Conservation (phyloP, 2,113 vertebrate genomes). For the Mellivora capensis region DNA sequence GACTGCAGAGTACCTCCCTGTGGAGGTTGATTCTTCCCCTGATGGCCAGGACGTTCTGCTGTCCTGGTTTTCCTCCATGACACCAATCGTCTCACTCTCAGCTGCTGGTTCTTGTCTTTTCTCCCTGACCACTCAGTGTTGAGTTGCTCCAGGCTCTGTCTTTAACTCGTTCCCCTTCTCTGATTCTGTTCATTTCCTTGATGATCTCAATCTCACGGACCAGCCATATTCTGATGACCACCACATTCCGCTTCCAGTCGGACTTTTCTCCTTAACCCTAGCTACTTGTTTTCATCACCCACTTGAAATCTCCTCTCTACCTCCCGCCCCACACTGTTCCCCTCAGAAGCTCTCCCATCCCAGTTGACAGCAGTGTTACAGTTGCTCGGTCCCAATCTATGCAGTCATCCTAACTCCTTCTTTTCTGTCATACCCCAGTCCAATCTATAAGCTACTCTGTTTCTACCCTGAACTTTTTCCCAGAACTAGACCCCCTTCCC, state of each 20-base stretch:
- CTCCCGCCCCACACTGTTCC: background rate
- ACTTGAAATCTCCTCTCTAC: background rate
- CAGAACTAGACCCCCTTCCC: background rate
- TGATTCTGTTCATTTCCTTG: background rate
- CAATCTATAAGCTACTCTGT: background rate
- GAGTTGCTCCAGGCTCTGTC: background rate
- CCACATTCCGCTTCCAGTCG: background rate
- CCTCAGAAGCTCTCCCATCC: background rate
- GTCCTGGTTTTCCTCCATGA: background rate
- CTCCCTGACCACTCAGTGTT: background rate
- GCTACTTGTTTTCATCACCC: fast-evolving
- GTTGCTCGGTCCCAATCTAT: background rate
- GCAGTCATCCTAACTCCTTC: background rate
- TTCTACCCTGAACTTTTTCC: background rate
- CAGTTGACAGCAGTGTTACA: no score
- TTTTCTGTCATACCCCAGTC: background rate
- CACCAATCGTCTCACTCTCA: fast-evolving
- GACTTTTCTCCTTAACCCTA: no score
- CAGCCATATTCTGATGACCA: background rate
- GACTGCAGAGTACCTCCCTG: fast-evolving
- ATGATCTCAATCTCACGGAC: background rate
- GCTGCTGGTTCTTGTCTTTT: background rate
- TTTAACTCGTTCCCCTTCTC: background rate
- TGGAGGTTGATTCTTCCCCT: background rate
- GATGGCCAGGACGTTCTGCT: no score